phyloP scores from a whole-genome alignment of 2,113 vertebrate genomes.

The Prietella phreatophila region DNA sequence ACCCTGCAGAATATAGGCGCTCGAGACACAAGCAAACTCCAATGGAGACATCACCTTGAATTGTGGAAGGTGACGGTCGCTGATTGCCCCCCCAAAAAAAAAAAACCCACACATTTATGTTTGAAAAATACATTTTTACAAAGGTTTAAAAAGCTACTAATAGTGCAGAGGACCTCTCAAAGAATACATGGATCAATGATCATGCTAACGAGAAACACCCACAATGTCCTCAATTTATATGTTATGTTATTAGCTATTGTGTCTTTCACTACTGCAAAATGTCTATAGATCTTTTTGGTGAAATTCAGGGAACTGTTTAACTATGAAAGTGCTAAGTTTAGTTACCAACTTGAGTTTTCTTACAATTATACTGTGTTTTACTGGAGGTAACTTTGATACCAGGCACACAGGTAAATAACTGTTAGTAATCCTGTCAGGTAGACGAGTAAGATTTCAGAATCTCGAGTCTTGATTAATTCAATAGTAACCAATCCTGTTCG shows the following conservation, averaged over 20 bases:
- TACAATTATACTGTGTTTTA: too few species aligned
- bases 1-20: neutral
- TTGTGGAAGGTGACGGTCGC: neutral
- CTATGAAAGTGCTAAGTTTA: neutral
- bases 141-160: neutral
- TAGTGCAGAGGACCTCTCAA: neutral
- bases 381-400: too few species aligned
- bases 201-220: neutral
- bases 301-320: neutral
- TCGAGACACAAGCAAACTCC: neutral
- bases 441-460: neutral
- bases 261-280: neutral
- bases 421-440: neutral
- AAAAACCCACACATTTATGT: too few species aligned
- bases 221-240: neutral
- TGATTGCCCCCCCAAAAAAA: neutral
- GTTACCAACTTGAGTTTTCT: neutral
- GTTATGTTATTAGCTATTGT: neutral
- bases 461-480: neutral
- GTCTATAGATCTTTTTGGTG: neutral
- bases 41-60: neutral
- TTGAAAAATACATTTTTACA: neutral
- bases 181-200: neutral
- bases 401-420: neutral
- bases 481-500: neutral